phyloP scores from a whole-genome alignment of 2,888 invertebrate genomes.

The Auanema sp. region DNA sequence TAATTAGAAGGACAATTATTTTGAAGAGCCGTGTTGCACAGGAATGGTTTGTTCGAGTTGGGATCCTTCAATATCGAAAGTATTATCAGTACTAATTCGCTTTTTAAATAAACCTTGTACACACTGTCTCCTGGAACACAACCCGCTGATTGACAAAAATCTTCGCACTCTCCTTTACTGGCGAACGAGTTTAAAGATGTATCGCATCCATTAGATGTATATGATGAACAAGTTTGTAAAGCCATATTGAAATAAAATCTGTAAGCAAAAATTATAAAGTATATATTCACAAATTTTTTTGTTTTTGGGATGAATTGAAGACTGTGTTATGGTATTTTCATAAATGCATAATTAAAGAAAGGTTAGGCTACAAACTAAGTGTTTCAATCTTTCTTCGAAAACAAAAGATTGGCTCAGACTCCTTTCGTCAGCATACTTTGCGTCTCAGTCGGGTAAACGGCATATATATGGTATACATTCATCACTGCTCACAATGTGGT shows the following conservation, averaged over 20 bases:
- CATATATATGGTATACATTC: conserved; percentile 25
- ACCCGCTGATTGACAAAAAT: conserved; percentile 47
- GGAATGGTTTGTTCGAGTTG: conserved; percentile 39
- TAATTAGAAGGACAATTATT: conserved; percentile 43
- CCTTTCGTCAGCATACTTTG: background rate
- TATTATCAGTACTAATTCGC: background rate
- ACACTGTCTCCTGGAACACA: conserved; percentile 44
- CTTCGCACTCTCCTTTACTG: conserved; percentile 47
- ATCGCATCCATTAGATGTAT: conserved; percentile 51
- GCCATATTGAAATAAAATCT: conserved; percentile 52
- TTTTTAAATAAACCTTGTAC: conserved; percentile 31
- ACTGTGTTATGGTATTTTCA: background rate
- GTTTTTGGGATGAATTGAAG: too few species aligned
- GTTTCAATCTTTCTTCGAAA: too few species aligned
- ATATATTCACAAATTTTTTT: too few species aligned
- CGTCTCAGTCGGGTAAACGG: conserved; percentile 47
- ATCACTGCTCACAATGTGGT: conserved; percentile 26
- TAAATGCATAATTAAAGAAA: background rate
- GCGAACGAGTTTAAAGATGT: conserved; percentile 52
- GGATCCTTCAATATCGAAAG: conserved; percentile 24
- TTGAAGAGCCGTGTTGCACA: conserved; percentile 44
- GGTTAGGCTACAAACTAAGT: background rate
- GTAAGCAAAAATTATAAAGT: too few species aligned
- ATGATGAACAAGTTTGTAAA: conserved; percentile 42
- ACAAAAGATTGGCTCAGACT: conserved; percentile 11